Conservation (phyloP, 2,888 invertebrate genomes). For the Apodemia duryi region DNA sequence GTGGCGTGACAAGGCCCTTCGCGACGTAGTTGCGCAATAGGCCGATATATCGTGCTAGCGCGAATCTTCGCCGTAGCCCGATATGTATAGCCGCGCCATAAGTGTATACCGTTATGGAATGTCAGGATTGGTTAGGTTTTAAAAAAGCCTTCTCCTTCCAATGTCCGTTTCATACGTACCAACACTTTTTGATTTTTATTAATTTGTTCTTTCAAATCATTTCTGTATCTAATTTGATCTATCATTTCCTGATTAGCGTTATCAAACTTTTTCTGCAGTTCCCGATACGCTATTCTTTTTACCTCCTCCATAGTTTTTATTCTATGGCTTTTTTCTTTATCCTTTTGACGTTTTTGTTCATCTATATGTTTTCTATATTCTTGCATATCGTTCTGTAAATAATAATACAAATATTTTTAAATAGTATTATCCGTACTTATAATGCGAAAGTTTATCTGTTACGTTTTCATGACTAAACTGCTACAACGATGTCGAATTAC, state of each 20-base stretch:
- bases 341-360: conserved; percentile 41
- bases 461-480: too few species aligned
- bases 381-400: conserved; percentile 48
- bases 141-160: neutral
- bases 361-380: conserved; percentile 55
- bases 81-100: too few species aligned
- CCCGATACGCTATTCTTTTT: conserved; percentile 46
- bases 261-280: conserved; percentile 47
- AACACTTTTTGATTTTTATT: conserved; percentile 50
- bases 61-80: too few species aligned
- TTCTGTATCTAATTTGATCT: conserved; percentile 55
- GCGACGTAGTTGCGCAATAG: too few species aligned
- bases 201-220: conserved; percentile 51
- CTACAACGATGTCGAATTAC: too few species aligned
- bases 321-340: conserved; percentile 44
- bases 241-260: conserved; percentile 51
- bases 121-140: too few species aligned
- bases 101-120: too few species aligned
- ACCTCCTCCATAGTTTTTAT: conserved; percentile 50
- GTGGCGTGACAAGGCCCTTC: too few species aligned
- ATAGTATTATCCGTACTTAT: too few species aligned
- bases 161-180: conserved; percentile 36
- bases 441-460: too few species aligned
- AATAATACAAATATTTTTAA: neutral
- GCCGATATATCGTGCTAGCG: too few species aligned